Percentiles rank a stretch among this genome's conserved stretches.
Conservation (phyloP, 2,113 vertebrate genomes). For the Oreotrochilus melanogaster region DNA sequence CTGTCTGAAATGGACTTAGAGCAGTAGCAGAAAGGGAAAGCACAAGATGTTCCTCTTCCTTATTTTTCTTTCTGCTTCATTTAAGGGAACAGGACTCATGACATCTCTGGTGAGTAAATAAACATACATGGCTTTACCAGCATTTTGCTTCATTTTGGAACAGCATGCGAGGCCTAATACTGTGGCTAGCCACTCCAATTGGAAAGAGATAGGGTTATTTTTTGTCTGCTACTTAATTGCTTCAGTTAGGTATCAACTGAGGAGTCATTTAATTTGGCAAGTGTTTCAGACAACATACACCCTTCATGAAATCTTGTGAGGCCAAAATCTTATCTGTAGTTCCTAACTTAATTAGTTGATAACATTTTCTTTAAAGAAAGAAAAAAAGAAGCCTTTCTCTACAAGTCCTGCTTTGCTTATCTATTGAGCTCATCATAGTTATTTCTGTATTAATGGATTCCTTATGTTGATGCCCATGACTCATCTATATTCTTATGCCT, state of each 20-base stretch:
- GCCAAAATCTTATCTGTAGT: background rate
- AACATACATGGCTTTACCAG: background rate
- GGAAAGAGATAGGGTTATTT: background rate
- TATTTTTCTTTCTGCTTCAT: background rate
- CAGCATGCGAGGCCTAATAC: background rate
- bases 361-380: background rate
- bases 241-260: background rate
- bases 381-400: background rate
- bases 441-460: background rate
- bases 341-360: background rate
- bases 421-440: background rate
- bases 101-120: background rate
- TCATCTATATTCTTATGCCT: background rate
- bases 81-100: background rate
- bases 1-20: background rate
- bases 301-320: background rate
- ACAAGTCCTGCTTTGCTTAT: background rate
- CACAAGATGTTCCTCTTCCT: background rate
- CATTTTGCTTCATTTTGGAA: background rate
- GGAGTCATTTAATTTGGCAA: background rate
- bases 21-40: background rate
- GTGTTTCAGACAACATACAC: background rate
- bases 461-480: fast-evolving
- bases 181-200: background rate
- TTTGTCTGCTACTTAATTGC: background rate